These are phyloP conservation scores for Drosophila malerkotliana DNA, from an alignment of 1,140 invertebrate species.

Conservation along the genomic window DNA sequence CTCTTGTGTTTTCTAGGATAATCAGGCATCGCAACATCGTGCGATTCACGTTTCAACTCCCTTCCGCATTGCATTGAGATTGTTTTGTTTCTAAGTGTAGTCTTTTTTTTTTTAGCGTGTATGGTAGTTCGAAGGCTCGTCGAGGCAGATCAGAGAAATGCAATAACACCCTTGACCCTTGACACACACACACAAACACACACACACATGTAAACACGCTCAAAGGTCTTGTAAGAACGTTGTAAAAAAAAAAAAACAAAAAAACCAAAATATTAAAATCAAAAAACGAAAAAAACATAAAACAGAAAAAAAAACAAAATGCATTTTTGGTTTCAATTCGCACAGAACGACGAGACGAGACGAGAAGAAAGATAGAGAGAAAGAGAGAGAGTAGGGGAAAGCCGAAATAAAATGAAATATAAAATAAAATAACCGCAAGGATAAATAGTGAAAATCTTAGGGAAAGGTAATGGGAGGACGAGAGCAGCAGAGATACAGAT, in stretches of 20 bases:
- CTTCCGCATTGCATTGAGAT: constrained; percentile 26
- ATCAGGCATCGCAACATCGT: too few species aligned
- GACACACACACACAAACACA: constrained; percentile 30
- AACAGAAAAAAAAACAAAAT: constrained; percentile 27
- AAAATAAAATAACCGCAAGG: constrained; percentile 52
- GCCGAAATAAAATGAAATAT: constrained; percentile 71
- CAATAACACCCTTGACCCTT: constrained; percentile 19
- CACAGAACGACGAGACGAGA: constrained; percentile 1
- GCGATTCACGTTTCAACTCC: background rate
- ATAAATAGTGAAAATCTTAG: constrained; percentile 64
- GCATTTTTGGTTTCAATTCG: constrained; percentile 70
- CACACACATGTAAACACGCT: constrained; percentile 61
- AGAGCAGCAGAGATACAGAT: constrained; percentile 1
- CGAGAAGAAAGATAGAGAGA: background rate
- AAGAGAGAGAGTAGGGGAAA: constrained; percentile 11
- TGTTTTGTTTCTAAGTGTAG: constrained; percentile 27
- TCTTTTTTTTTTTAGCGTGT: constrained; percentile 30
- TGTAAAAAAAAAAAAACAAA: constrained; percentile 26
- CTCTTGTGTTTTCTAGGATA: background rate
- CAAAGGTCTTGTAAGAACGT: constrained; percentile 56
- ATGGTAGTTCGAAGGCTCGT: constrained; percentile 11
- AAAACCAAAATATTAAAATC: constrained; percentile 39
- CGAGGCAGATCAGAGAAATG: constrained; percentile 19
- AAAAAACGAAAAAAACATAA: constrained; percentile 22
- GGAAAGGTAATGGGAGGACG: constrained; percentile 33